Percentiles rank a stretch among this genome's conserved stretches.
These are phyloP conservation scores for Drosophila rellima DNA, from an alignment of 2,888 invertebrate species.

Conservation along the genomic window DNA sequence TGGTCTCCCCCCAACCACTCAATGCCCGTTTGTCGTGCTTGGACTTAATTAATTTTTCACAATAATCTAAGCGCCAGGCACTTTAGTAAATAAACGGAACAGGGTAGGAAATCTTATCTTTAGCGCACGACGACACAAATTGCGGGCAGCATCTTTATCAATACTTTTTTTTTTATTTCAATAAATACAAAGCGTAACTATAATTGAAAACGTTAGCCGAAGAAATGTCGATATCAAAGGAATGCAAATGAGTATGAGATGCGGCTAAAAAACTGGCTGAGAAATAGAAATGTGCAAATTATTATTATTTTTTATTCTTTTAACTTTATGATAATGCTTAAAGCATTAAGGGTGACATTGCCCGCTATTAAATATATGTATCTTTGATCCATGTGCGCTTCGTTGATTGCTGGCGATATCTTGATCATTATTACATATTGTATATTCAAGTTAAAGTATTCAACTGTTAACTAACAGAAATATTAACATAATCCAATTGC, in stretches of 20 bases:
- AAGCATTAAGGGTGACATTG: background rate
- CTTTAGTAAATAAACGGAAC: slow-evolving; percentile 57
- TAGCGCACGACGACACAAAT: slow-evolving; percentile 13
- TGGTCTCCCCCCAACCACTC: background rate
- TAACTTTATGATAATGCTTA: no score
- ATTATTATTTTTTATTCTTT: background rate
- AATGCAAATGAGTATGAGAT: background rate
- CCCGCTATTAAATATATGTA: no score
- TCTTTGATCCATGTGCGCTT: no score
- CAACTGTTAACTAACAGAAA: background rate
- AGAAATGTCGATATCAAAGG: background rate
- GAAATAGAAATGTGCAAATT: background rate
- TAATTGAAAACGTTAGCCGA: background rate
- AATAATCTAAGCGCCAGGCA: slow-evolving; percentile 60
- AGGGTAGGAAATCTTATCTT: slow-evolving; percentile 57
- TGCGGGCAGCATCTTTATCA: slow-evolving; percentile 38
- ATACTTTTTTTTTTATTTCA: slow-evolving; percentile 22
- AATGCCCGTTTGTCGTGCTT: slow-evolving; percentile 56
- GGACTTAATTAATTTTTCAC: slow-evolving; percentile 70
- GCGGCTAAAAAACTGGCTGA: background rate
- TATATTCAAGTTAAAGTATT: no score
- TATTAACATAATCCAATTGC: background rate
- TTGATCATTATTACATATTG: no score
- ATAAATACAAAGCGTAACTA: slow-evolving; percentile 18
- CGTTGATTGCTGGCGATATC: no score